Conservation (phyloP, 2,888 invertebrate genomes). For the Neoscelio sp. region DNA sequence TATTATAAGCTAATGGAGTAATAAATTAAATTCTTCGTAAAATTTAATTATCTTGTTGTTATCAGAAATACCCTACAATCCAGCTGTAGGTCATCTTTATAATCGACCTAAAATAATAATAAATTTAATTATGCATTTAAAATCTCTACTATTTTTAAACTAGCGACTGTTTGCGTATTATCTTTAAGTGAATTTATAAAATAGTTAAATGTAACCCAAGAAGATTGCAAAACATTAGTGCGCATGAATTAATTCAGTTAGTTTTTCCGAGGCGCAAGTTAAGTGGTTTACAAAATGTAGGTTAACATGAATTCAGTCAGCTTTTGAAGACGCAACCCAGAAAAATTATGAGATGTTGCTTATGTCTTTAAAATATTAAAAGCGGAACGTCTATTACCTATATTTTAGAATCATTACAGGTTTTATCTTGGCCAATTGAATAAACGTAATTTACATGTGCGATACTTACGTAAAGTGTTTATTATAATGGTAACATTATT, state of each 20-base stretch:
- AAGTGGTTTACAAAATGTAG: slow-evolving; percentile 63
- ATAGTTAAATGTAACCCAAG: slow-evolving; percentile 50
- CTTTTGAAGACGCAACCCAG: slow-evolving; percentile 50
- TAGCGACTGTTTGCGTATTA: slow-evolving; percentile 32
- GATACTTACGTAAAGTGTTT: slow-evolving; percentile 28
- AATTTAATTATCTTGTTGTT: too few species aligned
- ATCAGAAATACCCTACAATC: too few species aligned
- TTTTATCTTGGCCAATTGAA: slow-evolving; percentile 6
- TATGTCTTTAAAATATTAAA: slow-evolving; percentile 33
- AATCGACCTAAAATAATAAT: too few species aligned
- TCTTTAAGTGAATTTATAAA: slow-evolving; percentile 42
- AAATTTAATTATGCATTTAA: too few species aligned
- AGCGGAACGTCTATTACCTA: slow-evolving; percentile 25
- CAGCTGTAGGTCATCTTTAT: too few species aligned
- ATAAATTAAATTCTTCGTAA: too few species aligned
- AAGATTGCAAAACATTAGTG: slow-evolving; percentile 61
- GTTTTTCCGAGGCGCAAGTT: slow-evolving; percentile 50
- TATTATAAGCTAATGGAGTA: too few species aligned
- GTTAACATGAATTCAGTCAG: slow-evolving; percentile 62
- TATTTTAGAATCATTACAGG: slow-evolving; percentile 21
- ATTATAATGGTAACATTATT: slow-evolving; percentile 42
- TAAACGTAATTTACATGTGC: slow-evolving; percentile 37
- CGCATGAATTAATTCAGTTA: slow-evolving; percentile 64
- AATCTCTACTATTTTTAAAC: too few species aligned
- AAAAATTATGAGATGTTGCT: slow-evolving; percentile 46